Conservation (phyloP, 2,888 invertebrate species). For the Nymphalis polychloros region DNA sequence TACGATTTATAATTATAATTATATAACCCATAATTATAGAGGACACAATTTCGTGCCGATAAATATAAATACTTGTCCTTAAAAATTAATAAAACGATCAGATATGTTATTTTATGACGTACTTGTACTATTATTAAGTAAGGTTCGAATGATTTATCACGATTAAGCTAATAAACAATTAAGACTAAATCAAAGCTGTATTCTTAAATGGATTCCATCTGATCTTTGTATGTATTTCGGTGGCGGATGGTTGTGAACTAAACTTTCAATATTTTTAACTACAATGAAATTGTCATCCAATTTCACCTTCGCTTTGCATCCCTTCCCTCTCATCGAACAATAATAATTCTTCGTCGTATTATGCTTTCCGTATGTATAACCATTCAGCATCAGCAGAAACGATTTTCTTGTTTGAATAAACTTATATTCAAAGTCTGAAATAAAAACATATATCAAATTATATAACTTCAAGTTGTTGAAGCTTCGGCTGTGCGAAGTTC, state of each 20-base stretch:
- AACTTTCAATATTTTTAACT: conserved; percentile 7
- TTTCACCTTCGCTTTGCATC: conserved; percentile 44
- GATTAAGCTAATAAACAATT: not conserved
- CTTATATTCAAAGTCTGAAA: conserved; percentile 3
- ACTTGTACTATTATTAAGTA: too few relatives aligned
- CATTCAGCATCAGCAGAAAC: conserved; percentile 25
- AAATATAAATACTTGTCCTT: too few relatives aligned
- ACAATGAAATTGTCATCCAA: conserved; percentile 9
- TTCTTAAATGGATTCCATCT: not conserved
- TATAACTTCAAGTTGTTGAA: not conserved
- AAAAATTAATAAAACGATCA: too few relatives aligned
- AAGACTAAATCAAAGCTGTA: not conserved
- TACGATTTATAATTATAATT: too few relatives aligned
- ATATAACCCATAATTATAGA: too few relatives aligned
- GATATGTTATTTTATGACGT: too few relatives aligned
- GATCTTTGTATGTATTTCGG: conserved; percentile 39
- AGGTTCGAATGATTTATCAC: too few relatives aligned
- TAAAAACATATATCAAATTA: not conserved
- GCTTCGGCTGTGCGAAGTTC: not conserved
- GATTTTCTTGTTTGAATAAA: conserved; percentile 4
- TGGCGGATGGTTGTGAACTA: conserved; percentile 44
- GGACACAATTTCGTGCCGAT: too few relatives aligned
- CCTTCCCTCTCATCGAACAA: conserved; percentile 45
- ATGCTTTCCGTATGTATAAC: conserved; percentile 35
- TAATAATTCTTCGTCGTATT: conserved; percentile 26